Percentiles rank a stretch among this genome's conserved stretches.
phyloP scores from a whole-genome alignment of 2,888 invertebrate genomes.

The Machimus atricapillus region DNA sequence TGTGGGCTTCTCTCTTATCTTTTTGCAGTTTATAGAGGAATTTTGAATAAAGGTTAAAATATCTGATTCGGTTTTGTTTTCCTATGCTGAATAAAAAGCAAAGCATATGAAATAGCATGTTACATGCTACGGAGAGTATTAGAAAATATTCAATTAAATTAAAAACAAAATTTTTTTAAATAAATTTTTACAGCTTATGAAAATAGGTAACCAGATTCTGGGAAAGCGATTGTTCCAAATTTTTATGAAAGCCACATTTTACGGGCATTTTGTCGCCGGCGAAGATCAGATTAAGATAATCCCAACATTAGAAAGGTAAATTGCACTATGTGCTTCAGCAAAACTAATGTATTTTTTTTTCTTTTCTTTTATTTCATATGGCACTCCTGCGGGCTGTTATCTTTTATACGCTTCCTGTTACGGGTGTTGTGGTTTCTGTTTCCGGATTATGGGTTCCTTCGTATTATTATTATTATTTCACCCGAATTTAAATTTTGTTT shows the following conservation, averaged over 20 bases:
- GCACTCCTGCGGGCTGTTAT: constrained; percentile 31
- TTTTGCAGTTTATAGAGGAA: neutral
- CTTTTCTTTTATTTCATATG: constrained; percentile 48
- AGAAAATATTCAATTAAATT: neutral
- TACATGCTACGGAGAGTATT: neutral
- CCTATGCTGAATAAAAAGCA: neutral
- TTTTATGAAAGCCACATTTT: constrained; percentile 94
- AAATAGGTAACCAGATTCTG: constrained; percentile 73
- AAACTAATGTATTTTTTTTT: constrained; percentile 54
- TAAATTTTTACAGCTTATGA: constrained; percentile 76
- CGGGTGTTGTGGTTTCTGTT: constrained; percentile 33
- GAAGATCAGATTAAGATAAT: constrained; percentile 88
- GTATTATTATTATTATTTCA: neutral
- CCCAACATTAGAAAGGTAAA: constrained; percentile 79
- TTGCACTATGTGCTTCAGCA: constrained; percentile 49
- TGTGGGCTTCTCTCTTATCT: neutral
- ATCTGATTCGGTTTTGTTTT: neutral
- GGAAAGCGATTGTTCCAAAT: constrained; percentile 83
- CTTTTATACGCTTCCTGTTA: constrained; percentile 29
- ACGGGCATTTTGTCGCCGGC: constrained; percentile 99
- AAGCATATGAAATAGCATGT: neutral
- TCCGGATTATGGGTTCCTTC: constrained; percentile 31
- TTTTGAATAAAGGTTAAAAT: neutral
- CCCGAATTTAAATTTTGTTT: neutral
- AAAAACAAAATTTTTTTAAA: neutral